Evolutionary conservation across 2,888 invertebrate species (phyloP).

Genomic region (Terebella lapidaria): DNA sequence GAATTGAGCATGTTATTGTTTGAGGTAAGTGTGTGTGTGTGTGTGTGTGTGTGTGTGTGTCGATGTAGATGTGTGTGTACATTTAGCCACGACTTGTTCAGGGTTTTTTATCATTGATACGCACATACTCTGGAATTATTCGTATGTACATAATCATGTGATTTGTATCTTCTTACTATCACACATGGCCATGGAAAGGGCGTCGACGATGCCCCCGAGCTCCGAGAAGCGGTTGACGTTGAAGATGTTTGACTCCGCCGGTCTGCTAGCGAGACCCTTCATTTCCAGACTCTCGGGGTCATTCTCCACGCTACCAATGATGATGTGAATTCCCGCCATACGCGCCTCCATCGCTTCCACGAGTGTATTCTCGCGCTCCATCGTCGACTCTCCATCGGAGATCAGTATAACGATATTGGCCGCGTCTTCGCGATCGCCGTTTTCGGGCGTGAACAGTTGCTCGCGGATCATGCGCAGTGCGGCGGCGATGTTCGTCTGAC

Average conservation of each 20-base stretch:
- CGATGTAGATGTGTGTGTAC: no score
- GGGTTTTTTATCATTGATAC: no score
- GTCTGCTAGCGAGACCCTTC: constrained; percentile 20
- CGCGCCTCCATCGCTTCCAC: neutral
- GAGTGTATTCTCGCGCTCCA: neutral
- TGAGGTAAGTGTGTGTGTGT: no score
- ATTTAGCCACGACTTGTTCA: no score
- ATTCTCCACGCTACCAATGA: neutral
- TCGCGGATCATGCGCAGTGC: neutral
- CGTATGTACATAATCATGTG: no score
- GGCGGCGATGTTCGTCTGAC: constrained; percentile 2
- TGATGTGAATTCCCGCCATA: neutral
- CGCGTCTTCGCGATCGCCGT: neutral
- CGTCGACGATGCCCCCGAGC: constrained; percentile 1
- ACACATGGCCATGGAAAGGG: constrained; percentile 11
- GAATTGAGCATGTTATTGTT: no score
- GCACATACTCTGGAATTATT: no score
- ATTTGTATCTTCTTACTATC: constrained; percentile 18
- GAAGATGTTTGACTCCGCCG: constrained; percentile 16
- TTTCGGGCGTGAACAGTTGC: neutral
- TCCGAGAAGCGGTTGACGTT: constrained; percentile 11
- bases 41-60: no score
- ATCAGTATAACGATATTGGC: neutral
- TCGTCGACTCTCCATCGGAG: neutral
- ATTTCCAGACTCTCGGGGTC: constrained; percentile 14